Evolutionary conservation across 2,888 invertebrate species (phyloP), one percentile per base, ranked within the genome.

Genomic region (Conistra vaccinii): DNA sequence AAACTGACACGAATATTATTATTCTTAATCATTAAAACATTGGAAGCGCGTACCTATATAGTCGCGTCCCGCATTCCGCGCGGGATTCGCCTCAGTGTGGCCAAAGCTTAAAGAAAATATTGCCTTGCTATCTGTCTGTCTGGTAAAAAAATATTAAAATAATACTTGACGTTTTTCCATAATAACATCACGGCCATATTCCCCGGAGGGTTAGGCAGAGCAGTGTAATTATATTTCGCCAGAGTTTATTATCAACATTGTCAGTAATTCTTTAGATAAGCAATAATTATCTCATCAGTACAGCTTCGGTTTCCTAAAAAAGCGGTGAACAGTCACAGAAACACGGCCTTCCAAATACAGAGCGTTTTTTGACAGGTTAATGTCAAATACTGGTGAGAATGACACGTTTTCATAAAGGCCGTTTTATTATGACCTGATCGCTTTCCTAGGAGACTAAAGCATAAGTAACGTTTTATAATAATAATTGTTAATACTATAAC

Each of bases 401-500:
- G 3, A 57, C 17, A 29, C 7, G 20, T 29, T 29, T 58, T 20
- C 29, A 32, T 7, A 17, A 29, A 26, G 17, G 29, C 17, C 9
- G 1, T 29, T 57, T 1, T 9, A 29, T 1, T 26, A 26, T 57
- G 17, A 57, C 3, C 1, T 29, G 20, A 32, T 20, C 29, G 3
- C 29, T 20, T 58, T 58, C 4, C 0, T 20, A 9, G 1, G 4
- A 10, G 9, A 58, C 20, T 20, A 20, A 58, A 20, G 17, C 26
- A 1, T 55, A 55, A 2, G 10, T 26, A 23, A 9, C 23, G 42
- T 35, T 26, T 42, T 5, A 9, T 32, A 45, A 45, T 32, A 45
- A 45, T 62, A 72, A 20, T 45, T 63, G 35, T 53, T 58, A 63
- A 14, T 68, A 73, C 17, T 55, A 32, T 73, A 68, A 73, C 23